Evolutionary conservation across 2,113 vertebrate genomes (phyloP), one percentile per base, ranked within the genome.

Genomic region (Perca fluviatilis): DNA sequence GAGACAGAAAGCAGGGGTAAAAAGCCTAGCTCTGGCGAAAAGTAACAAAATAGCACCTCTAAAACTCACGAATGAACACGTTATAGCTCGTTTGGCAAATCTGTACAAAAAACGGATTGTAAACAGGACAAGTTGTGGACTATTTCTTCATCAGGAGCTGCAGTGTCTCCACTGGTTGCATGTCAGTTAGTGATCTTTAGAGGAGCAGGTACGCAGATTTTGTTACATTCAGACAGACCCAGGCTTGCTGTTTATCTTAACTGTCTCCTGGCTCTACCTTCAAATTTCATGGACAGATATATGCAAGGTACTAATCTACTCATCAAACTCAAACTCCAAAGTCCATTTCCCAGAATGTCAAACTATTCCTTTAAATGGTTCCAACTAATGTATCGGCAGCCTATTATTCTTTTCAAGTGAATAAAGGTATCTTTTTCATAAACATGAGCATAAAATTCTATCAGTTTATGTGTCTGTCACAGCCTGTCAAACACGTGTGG

Each of bases 401-500:
- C 13, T 56, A 23, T 43, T 46, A 6, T 18, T 64, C 16, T 73
- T 47, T 75, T 27, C 11, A 58, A 49, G 49, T 50, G 67, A 69
- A 60, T 49, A 71, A 5, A 56, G 21, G 14, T 62, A 56, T 80
- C 1, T 36, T 47, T 77, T 68, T 47, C 23, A 23, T 60, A 11
- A 74, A 70, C 30, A 74, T 61, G 50, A 33, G 33, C 30, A 2
- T 67, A 58, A 70, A 84, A 67, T 61, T 90, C 25, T 57, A 23
- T 77, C 68, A 63, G 30, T 80, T 72, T 80, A 70, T 76, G 30
- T 82, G 87, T 84, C 82, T 68, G 64, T 85, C 84, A 70, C 66
- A 77, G 81, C 74, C 77, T 36, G 53, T 88, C 76, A 83, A 65
- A 79, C 86, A 85, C 25, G 53, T 85, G 84, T 65, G 23, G 60